These are phyloP conservation scores for Aphaenogaster floridana DNA, from an alignment of 1,140 invertebrate genomes.

Conservation along the genomic window DNA sequence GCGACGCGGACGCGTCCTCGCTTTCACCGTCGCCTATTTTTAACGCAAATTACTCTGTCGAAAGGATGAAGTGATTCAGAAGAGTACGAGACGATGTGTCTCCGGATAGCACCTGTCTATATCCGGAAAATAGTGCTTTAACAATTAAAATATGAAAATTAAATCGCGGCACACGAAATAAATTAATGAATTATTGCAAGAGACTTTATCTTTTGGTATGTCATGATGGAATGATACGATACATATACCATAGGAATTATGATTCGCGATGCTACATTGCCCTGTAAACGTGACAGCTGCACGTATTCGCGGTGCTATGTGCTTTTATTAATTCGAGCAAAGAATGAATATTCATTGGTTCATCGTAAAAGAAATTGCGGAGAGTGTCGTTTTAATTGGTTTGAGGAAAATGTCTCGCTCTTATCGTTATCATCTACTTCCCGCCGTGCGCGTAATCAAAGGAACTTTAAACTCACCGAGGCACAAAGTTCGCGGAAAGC, in stretches of 20 bases:
- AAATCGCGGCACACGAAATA: not conserved
- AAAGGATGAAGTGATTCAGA: slow-evolving; percentile 38
- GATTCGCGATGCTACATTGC: not conserved
- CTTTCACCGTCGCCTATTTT: slow-evolving; percentile 51
- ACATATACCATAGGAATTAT: not conserved
- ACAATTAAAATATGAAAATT: not conserved
- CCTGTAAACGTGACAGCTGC: not conserved
- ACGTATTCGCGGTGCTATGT: not conserved
- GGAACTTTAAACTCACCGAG: slow-evolving; percentile 25
- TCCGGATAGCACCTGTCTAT: not conserved
- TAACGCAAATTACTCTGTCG: slow-evolving; percentile 25
- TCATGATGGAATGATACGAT: not conserved
- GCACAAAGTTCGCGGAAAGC: slow-evolving; percentile 22
- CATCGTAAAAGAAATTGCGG: not conserved
- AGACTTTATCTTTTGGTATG: not conserved
- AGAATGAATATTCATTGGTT: slow-evolving; percentile 68
- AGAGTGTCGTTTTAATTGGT: slow-evolving; percentile 65
- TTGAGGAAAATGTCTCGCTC: slow-evolving; percentile 65
- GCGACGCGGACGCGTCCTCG: slow-evolving; percentile 54
- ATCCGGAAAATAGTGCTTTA: not conserved
- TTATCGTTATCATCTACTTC: slow-evolving; percentile 58
- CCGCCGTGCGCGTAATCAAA: slow-evolving; percentile 61
- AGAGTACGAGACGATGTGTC: slow-evolving; percentile 11
- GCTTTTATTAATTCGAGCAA: slow-evolving; percentile 34
- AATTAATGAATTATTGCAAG: slow-evolving; percentile 12